Evolutionary conservation across 2,888 invertebrate species (phyloP).

Genomic region (Smittia sp.): DNA sequence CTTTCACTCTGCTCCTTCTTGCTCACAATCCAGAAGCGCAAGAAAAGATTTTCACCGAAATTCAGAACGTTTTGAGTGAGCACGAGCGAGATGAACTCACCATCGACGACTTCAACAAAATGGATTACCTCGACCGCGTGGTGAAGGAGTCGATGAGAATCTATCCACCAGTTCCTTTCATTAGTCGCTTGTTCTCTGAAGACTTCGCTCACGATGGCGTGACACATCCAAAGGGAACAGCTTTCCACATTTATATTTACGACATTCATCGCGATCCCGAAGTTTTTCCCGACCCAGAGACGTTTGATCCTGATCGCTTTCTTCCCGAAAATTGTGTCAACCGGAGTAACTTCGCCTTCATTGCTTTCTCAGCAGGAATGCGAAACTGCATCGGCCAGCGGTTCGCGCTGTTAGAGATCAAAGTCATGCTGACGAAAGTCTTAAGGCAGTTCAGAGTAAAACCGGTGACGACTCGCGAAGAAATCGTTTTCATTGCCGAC

Average conservation of each 20-base stretch:
- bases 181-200: slow-evolving; percentile 50
- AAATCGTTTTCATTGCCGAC: slow-evolving; percentile 53
- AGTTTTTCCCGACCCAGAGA: slow-evolving; percentile 63
- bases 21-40: slow-evolving; percentile 44
- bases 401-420: slow-evolving; percentile 66
- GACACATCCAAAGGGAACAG: slow-evolving; percentile 48
- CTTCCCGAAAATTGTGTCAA: slow-evolving; percentile 57
- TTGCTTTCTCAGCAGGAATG: slow-evolving; percentile 65
- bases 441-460: slow-evolving; percentile 57
- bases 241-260: slow-evolving; percentile 50
- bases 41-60: slow-evolving; percentile 48
- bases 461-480: slow-evolving; percentile 55
- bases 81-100: slow-evolving; percentile 39
- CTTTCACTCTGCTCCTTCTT: slow-evolving; percentile 45
- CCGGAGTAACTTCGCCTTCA: slow-evolving; percentile 63
- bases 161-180: slow-evolving; percentile 57
- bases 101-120: slow-evolving; percentile 43
- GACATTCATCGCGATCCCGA: slow-evolving; percentile 63
- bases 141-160: slow-evolving; percentile 56
- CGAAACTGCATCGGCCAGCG: slow-evolving; percentile 57
- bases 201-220: slow-evolving; percentile 45
- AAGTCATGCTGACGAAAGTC: slow-evolving; percentile 58
- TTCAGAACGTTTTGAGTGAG: slow-evolving; percentile 46
- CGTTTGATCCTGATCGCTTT: slow-evolving; percentile 64
- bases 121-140: slow-evolving; percentile 54